A percentile compares a stretch with the other conserved stretches of the same genome.
These are phyloP conservation scores for Serranochromis macrocephalus DNA, from an alignment of 2,113 vertebrate species.

Conservation along the genomic window DNA sequence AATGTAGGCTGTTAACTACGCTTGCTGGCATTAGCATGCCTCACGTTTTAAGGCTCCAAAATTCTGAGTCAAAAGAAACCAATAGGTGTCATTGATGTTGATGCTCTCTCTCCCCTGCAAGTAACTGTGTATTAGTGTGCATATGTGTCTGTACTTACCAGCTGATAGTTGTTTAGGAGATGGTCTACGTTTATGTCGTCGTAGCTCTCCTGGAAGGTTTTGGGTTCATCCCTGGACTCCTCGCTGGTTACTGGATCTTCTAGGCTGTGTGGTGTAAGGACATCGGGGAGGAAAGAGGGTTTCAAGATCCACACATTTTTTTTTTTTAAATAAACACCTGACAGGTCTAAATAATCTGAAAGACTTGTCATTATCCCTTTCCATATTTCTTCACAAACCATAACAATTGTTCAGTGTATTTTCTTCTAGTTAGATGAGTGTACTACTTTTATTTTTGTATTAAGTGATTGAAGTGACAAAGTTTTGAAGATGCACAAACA, in stretches of 20 bases:
- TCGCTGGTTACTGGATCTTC: slow-evolving; percentile 77
- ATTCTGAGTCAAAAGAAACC: neutral
- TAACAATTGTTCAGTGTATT: neutral
- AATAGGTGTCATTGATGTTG: neutral
- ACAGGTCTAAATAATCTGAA: neutral
- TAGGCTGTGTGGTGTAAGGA: slow-evolving; percentile 58
- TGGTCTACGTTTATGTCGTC: slow-evolving; percentile 76
- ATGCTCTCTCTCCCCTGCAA: neutral
- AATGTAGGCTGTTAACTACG: neutral
- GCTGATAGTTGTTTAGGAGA: slow-evolving; percentile 75
- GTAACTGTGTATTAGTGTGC: neutral
- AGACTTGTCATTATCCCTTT: neutral
- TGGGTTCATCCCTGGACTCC: slow-evolving; percentile 75
- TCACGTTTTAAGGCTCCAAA: neutral
- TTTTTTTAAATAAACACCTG: neutral
- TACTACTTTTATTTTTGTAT: neutral
- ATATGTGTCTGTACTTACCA: slow-evolving; percentile 65
- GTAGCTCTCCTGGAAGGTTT: slow-evolving; percentile 78
- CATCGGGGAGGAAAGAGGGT: accelerated
- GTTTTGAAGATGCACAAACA: neutral
- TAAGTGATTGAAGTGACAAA: neutral
- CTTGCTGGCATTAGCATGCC: neutral
- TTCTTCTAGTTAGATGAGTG: neutral
- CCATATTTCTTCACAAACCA: neutral
- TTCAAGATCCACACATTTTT: accelerated